Conservation (phyloP, 2,888 invertebrate genomes). For the Linnaemya vulpina region DNA sequence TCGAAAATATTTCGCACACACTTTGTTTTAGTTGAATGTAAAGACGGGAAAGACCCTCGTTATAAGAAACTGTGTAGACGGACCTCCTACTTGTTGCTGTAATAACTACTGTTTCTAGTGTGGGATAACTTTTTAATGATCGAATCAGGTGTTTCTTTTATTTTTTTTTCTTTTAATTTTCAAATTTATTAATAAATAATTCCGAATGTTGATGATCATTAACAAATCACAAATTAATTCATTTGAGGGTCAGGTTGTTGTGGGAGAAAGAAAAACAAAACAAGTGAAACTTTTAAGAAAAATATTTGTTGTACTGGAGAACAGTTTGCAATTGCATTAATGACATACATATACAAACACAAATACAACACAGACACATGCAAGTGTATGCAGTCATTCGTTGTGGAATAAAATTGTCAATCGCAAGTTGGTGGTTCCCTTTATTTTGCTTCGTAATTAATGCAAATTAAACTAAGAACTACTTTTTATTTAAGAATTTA, state of each 20-base stretch:
- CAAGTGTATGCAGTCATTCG: background rate
- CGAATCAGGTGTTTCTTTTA: slow-evolving; percentile 50
- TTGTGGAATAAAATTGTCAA: background rate
- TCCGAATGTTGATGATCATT: slow-evolving; percentile 45
- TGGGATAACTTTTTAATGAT: slow-evolving; percentile 39
- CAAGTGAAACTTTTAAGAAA: background rate
- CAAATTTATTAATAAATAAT: slow-evolving; percentile 5
- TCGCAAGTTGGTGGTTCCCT: too few species aligned
- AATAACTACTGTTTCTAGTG: slow-evolving; percentile 9
- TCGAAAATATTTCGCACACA: too few species aligned
- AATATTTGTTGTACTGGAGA: background rate
- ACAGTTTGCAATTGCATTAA: background rate
- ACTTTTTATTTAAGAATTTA: too few species aligned
- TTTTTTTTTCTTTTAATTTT: background rate
- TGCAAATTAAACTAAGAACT: too few species aligned
- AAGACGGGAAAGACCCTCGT: too few species aligned
- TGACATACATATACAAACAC: background rate
- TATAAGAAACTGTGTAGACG: too few species aligned
- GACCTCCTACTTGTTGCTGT: background rate
- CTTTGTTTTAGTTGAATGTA: too few species aligned
- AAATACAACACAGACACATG: too few species aligned
- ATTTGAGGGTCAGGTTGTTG: slow-evolving; percentile 7
- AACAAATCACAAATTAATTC: slow-evolving; percentile 20
- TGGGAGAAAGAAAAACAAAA: background rate
- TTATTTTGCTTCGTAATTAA: too few species aligned